Conservation (phyloP, 2,113 vertebrate genomes). For the Channa maculata region DNA sequence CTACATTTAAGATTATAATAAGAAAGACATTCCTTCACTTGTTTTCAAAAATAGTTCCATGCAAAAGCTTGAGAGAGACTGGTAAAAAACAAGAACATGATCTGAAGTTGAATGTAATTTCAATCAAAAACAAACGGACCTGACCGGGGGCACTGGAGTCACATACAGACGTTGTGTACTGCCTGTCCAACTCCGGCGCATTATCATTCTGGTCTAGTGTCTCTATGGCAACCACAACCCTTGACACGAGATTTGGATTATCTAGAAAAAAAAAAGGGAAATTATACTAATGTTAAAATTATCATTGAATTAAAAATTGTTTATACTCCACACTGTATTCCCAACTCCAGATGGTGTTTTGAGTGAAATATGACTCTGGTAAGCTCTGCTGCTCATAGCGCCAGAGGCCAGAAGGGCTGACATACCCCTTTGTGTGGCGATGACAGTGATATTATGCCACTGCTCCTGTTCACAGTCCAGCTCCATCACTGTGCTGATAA, state of each 20-base stretch:
- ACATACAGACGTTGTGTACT: conserved; percentile 88
- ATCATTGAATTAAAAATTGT: conserved; percentile 25
- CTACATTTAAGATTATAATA: not conserved
- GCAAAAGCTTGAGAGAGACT: not conserved
- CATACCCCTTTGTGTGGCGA: conserved; percentile 91
- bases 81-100: conserved; percentile 1
- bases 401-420: conserved; percentile 20
- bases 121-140: conserved; percentile 69
- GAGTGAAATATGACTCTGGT: conserved; percentile 47
- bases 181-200: conserved; percentile 87
- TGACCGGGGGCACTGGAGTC: conserved; percentile 88
- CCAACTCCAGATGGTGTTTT: conserved; percentile 10
- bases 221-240: conserved; percentile 88
- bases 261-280: conserved; percentile 75
- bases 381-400: conserved; percentile 25
- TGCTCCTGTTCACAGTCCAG: conserved; percentile 88
- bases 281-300: conserved; percentile 36
- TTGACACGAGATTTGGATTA: conserved; percentile 88
- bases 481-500: conserved; percentile 85
- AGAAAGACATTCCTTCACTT: not conserved
- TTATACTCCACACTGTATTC: conserved; percentile 28
- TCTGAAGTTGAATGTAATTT: conserved; percentile 9
- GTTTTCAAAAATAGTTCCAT: not conserved
- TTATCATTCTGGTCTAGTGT: conserved; percentile 93
- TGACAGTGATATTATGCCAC: conserved; percentile 91